A percentile compares a stretch with the other conserved stretches of the same genome.
These are phyloP conservation scores for Cyprinus carpio DNA, from an alignment of 2,113 vertebrate genomes.

Conservation along the genomic window DNA sequence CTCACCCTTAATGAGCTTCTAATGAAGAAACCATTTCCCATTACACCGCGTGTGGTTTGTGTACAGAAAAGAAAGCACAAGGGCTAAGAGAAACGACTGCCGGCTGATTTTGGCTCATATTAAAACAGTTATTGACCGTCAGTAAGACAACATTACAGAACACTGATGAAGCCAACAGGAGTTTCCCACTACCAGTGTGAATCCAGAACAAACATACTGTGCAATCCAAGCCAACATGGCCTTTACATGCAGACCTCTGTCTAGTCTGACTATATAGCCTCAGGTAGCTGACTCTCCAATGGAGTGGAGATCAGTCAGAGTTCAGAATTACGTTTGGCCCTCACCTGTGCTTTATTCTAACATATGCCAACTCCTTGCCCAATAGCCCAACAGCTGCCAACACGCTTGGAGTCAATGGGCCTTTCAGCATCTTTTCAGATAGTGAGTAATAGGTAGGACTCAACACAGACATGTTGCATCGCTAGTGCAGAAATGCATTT, in stretches of 20 bases:
- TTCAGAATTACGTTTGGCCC: neutral
- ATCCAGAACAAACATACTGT: conserved; percentile 13
- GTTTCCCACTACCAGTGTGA: neutral
- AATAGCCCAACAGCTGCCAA: conserved; percentile 10
- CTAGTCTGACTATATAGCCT: neutral
- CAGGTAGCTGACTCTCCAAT: neutral
- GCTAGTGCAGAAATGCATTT: neutral
- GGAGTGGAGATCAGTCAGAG: conserved; percentile 1
- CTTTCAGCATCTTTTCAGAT: neutral
- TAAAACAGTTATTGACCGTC: neutral
- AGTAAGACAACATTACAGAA: neutral
- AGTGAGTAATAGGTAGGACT: neutral
- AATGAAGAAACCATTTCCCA: conserved; percentile 37
- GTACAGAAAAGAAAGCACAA: neutral
- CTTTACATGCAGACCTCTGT: neutral
- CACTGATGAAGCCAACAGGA: neutral
- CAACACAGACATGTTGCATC: neutral
- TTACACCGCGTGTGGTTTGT: neutral
- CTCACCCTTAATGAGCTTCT: conserved; percentile 45
- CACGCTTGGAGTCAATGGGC: neutral
- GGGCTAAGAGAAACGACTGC: conserved; percentile 4
- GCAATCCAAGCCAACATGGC: neutral
- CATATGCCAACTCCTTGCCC: neutral
- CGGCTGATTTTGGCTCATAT: neutral
- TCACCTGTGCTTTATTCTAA: neutral